Base-by-base conservation (phyloP, 2,888 invertebrate species). In the Tridacna gigas region DNA sequence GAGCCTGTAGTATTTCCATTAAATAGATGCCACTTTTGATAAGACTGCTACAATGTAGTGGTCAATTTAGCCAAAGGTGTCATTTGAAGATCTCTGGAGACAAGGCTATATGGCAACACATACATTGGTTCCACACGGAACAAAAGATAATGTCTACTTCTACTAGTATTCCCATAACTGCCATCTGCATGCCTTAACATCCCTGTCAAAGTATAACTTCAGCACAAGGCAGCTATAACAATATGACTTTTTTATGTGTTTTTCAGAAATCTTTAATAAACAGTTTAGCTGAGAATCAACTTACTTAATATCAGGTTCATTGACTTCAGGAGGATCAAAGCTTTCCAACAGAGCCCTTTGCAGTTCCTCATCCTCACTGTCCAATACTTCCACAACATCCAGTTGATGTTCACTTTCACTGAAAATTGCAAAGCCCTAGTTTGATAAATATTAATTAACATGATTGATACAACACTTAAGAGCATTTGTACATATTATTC, bases 281-380 rank as follows among this genome's bases (percentile, higher is more conserved):
- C 56, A 56, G 56, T 56, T 20, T 56, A 56, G 18, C 56, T 56
- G 15, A 56, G 18, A 56, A 20, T 15, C 56, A 56, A 56, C 56
- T 56, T 56, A 56, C 56, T 20, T 56, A 20, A 56, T 56, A 56
- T 20, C 56, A 56, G 20, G 56, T 56, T 56, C 37, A 37, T 37
- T 37, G 60, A 22, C 60, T 22, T 60, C 65, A 65, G 26, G 15
- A 25, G 15, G 25, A 65, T 22, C 25, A 25, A 65, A 15, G 65
- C 65, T 65, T 65, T 22, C 65, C 25, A 25, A 22, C 26, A 65
- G 15, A 25, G 65, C 65, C 65, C 15, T 65, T 26, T 65, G 65
- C 22, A 65, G 11, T 22, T 22, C 65, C 65, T 65, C 65, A 26
- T 65, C 65, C 26, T 65, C 65, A 22, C 65, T 65, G 65, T 65